Conservation (phyloP, 2,797 vertebrate species). For the Tympanoctomys barrerae region DNA sequence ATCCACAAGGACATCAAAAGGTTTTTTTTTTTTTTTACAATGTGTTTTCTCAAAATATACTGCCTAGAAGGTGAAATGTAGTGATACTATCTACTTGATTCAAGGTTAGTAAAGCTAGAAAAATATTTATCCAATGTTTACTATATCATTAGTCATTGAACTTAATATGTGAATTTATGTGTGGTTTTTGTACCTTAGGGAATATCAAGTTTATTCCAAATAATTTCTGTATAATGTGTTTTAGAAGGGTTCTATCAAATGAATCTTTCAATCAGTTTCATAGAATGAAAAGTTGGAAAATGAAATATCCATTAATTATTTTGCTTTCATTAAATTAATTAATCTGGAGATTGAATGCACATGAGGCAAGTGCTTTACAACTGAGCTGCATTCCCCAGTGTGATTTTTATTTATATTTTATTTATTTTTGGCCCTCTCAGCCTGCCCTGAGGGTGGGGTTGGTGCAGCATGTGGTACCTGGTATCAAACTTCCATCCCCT, state of each 20-base stretch:
- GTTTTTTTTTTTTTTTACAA: not conserved
- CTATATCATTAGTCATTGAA: not conserved
- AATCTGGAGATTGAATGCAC: not conserved
- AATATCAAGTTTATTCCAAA: not conserved
- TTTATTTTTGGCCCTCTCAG: no score
- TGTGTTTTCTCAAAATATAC: constrained; percentile 39
- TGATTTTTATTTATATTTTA: no score
- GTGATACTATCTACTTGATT: constrained; percentile 38
- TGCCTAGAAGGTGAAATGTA: constrained; percentile 38
- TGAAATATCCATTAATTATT: not conserved
- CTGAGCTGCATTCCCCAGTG: no score
- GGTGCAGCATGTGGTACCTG: no score
- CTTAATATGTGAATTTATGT: constrained; percentile 45
- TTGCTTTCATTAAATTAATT: not conserved
- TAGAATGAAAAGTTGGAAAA: constrained; percentile 12
- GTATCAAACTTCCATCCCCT: no score
- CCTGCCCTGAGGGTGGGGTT: no score
- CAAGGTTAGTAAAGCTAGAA: constrained; percentile 55
- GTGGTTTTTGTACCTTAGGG: constrained; percentile 33
- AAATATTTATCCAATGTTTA: constrained; percentile 30
- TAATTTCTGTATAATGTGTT: not conserved
- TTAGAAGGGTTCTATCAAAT: not conserved
- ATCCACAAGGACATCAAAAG: constrained; percentile 3
- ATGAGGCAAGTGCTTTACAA: not conserved
- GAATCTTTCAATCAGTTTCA: constrained; percentile 9